Base-by-base conservation (phyloP, 1,140 invertebrate genomes). In the Steinernema khuongi region DNA sequence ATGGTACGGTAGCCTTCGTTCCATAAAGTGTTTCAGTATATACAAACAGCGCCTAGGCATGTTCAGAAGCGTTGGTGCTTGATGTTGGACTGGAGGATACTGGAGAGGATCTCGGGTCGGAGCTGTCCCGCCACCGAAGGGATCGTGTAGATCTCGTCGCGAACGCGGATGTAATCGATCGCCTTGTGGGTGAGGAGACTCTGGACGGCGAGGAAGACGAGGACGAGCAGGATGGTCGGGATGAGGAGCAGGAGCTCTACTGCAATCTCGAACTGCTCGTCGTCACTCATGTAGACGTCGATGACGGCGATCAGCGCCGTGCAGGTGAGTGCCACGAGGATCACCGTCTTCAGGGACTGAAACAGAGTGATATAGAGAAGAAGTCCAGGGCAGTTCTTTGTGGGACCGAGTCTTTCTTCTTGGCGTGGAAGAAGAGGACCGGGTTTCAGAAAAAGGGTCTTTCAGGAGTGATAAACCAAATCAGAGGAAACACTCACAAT, bases 111-210 rank as follows among this genome's bases (percentile, higher is more conserved):
- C 22, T 60, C 50, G 2, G 50, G 50, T 22, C 50, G 11, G 14
- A 60, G 50, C 19, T 60, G 50, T 7, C 50, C 50, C 4, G 7
- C 50, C 7, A 60, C 50, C 11, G 50, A 60, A 22, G 50, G 50
- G 26, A 60, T 60, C 50, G 50, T 60, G 50, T 60, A 60, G 50
- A 60, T 60, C 50, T 60, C 50, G 22, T 60, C 50, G 4, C 50
- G 11, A 2, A 60, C 50, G 4, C 50, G 11, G 4, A 60, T 60
- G 22, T 60, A 60, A 7, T 60, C 50, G 4, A 17, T 4, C 2
- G 50, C 50, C 50, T 60, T 60, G 22, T 60, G 11, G 50, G 50
- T 60, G 11, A 60, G 22, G 50, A 60, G 11, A 26, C 50, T 60
- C 50, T 60, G 50, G 7, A 60, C 50, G 22, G 50, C 50, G 14